Percentiles rank a stretch among this genome's conserved stretches.
These are phyloP conservation scores for Polia nebulosa DNA, from an alignment of 2,888 invertebrate species.

Conservation along the genomic window DNA sequence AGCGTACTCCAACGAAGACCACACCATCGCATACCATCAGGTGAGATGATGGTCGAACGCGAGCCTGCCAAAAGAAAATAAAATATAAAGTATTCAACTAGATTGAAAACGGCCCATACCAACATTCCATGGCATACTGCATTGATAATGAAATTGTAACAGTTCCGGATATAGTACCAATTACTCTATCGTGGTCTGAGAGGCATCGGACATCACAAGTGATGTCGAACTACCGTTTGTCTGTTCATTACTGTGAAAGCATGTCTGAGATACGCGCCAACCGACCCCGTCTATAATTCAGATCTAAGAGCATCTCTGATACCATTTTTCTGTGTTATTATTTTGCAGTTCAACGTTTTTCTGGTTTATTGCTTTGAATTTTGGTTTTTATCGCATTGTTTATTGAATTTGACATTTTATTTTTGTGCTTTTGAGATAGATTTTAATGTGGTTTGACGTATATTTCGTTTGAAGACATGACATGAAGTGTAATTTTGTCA, in stretches of 20 bases:
- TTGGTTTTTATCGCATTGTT: slow-evolving; percentile 10
- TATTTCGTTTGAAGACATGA: neutral
- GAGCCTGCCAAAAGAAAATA: too few relatives aligned
- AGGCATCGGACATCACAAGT: slow-evolving; percentile 72
- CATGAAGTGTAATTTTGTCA: neutral
- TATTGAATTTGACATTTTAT: neutral
- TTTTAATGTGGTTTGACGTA: neutral
- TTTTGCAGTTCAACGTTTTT: slow-evolving; percentile 55
- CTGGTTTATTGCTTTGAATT: slow-evolving; percentile 14
- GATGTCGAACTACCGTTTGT: slow-evolving; percentile 63
- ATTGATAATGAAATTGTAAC: slow-evolving; percentile 40
- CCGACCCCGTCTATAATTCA: slow-evolving; percentile 80
- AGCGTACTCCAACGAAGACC: too few relatives aligned
- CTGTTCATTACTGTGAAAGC: slow-evolving; percentile 87
- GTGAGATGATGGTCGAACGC: too few relatives aligned
- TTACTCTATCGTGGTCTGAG: slow-evolving; percentile 74
- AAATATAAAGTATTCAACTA: too few relatives aligned
- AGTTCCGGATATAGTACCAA: slow-evolving; percentile 79
- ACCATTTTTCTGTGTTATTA: slow-evolving; percentile 72
- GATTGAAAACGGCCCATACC: too few relatives aligned
- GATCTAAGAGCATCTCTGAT: slow-evolving; percentile 71
- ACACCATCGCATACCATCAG: too few relatives aligned
- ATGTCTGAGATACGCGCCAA: slow-evolving; percentile 70
- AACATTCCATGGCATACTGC: neutral
- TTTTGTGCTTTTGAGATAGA: neutral